Evolutionary conservation across 2,888 invertebrate genomes (phyloP).

Genomic region (Mycalesis mineus): DNA sequence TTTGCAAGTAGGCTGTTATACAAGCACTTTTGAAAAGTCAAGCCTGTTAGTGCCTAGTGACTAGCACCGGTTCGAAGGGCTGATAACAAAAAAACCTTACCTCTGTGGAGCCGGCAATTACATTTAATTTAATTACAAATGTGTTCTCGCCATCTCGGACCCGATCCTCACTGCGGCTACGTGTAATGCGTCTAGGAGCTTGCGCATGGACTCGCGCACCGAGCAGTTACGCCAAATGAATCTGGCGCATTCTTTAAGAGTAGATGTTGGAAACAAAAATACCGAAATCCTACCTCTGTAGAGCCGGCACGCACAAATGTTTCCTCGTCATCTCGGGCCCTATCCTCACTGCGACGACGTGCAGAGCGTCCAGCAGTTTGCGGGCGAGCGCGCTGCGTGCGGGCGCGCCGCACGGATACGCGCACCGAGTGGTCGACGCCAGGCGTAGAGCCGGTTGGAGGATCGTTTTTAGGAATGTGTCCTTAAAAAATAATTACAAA

Average conservation of each 20-base stretch:
- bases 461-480: constrained; percentile 89
- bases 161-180: constrained; percentile 86
- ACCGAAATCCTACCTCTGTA: constrained; percentile 69
- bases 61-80: too few relatives aligned
- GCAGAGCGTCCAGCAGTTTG: constrained; percentile 89
- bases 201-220: constrained; percentile 89
- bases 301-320: constrained; percentile 83
- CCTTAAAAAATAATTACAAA: too few relatives aligned
- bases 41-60: too few relatives aligned
- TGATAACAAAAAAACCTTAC: too few relatives aligned
- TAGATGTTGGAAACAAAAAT: too few relatives aligned
- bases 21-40: too few relatives aligned
- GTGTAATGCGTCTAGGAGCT: constrained; percentile 89
- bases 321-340: constrained; percentile 87
- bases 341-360: constrained; percentile 86
- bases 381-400: constrained; percentile 87
- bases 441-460: constrained; percentile 89
- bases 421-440: constrained; percentile 86
- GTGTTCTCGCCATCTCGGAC: constrained; percentile 85
- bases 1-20: too few relatives aligned
- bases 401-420: constrained; percentile 88
- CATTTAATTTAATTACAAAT: too few relatives aligned
- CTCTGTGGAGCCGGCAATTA: constrained; percentile 81
- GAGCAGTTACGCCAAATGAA: constrained; percentile 85
- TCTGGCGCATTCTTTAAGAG: too few relatives aligned